Evolutionary conservation across 2,888 invertebrate species (phyloP).

Genomic region (Tineola bisselliella): DNA sequence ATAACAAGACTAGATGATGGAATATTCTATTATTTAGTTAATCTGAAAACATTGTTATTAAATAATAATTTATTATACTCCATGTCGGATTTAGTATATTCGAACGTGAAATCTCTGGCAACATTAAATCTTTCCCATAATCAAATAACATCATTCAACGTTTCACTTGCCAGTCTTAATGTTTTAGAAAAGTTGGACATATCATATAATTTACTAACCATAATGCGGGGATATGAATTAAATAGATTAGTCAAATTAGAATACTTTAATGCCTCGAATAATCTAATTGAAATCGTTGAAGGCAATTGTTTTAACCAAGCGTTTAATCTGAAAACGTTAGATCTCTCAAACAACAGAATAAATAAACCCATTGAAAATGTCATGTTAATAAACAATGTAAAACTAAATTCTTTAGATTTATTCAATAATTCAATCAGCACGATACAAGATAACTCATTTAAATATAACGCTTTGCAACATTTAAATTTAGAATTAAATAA

Average conservation of each 20-base stretch:
- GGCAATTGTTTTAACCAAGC: conserved; percentile 40
- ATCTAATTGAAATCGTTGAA: conserved; percentile 35
- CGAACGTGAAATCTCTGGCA: conserved; percentile 26
- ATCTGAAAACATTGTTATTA: conserved; percentile 32
- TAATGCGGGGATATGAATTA: conserved; percentile 34
- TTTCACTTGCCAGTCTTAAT: conserved; percentile 35
- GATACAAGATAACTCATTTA: conserved; percentile 37
- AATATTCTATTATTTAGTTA: conserved; percentile 25
- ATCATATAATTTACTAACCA: conserved; percentile 33
- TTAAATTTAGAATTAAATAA: conserved; percentile 40
- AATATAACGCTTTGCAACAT: conserved; percentile 29
- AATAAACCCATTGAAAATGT: conserved; percentile 28
- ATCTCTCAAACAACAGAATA: conserved; percentile 42
- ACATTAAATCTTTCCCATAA: conserved; percentile 34
- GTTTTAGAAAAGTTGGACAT: conserved; percentile 32
- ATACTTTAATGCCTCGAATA: conserved; percentile 39
- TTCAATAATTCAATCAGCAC: conserved; percentile 33
- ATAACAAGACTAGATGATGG: conserved; percentile 27
- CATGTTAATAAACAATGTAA: conserved; percentile 36
- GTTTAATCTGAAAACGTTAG: conserved; percentile 28
- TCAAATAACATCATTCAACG: conserved; percentile 31
- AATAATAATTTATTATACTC: conserved; percentile 31
- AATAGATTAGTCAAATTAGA: conserved; percentile 33
- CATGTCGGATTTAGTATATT: conserved; percentile 34
- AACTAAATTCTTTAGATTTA: conserved; percentile 34